Evolutionary conservation across 2,113 vertebrate genomes (phyloP), one percentile per base, ranked within the genome.

Genomic region (Montifringilla adamsi): DNA sequence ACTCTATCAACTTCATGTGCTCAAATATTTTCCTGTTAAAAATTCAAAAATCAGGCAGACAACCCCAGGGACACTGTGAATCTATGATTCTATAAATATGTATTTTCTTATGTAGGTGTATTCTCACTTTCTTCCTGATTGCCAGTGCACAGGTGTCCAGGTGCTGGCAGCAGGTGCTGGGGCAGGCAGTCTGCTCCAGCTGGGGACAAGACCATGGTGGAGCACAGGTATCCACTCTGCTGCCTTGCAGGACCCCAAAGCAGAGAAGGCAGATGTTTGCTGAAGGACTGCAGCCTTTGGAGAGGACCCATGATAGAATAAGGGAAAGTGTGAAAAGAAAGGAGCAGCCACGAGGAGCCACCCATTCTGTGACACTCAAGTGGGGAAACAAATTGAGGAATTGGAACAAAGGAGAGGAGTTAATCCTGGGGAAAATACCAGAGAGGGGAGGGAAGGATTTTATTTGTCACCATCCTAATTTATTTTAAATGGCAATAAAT

Each of bases 171-270:
- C 1, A 1, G 49, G 14, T 47, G 13, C 47, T 3, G 1, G 15
- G 10, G 27, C 43, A 70, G 41, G 26, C 14, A 23, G 8, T 52
- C 9, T 46, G 12, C 50, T n/a, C 22, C 35, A 59, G 18, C 60
- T 53, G 28, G 2, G 2, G 44, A 49, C 13, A 52, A 73, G 10
- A 59, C 10, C 55, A 23, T 0, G 0, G 20, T 9, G 23, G 12
- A 70, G 30, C 13, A 58, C 20, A 76, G 7, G 13, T 6, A 28
- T 37, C 17, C 43, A 37, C n/a, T 44, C 8, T 47, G 55, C 46
- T 82, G 56, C 21, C 28, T 7, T 2, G 17, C 55, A 74, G 14
- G 24, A 44, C 15, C 3, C 16, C 62, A 44, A 22, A 53, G 14
- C 43, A 85, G 27, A 58, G 56, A 70, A 53, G 52, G 33, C 4